Evolutionary conservation across 2,888 invertebrate species (phyloP), one percentile per base, ranked within the genome.

Genomic region (Oligia latruncula): DNA sequence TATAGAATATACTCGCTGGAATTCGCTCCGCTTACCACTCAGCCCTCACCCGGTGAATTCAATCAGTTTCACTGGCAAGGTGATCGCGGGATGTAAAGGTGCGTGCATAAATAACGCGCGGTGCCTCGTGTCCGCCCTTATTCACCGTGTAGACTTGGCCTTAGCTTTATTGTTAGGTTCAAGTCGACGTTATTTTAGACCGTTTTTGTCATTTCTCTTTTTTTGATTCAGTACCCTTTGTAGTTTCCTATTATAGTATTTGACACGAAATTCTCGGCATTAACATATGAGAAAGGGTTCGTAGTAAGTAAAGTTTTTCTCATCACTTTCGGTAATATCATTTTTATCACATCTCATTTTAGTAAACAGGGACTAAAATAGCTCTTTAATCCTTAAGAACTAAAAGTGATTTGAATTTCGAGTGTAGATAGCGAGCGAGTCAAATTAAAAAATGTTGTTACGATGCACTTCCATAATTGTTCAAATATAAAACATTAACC

Each of bases 41-140:
- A 80, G 67, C 4, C 15, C 71, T 5, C 64, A 58, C 81, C 87
- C 90, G 66, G 89, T 55, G 91, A 94, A 95, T 95, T 95, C 95
- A 96, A 96, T 95, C 95, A 95, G 95, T 94, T 92, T 93, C 92
- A 91, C 90, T 92, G 91, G 92, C 91, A 91, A 94, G 92, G 94
- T 93, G 94, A 94, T 92, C 91, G 89, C 78, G 82, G 89, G 90
- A 86, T 89, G 89, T 93, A 93, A 93, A 93, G 94, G 93, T 89
- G 92, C 89, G 93, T 95, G 95, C 95, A 95, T 95, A 96, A 95
- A 95, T 96, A 95, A 95, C 91, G 90, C 88, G 87, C 60, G 89
- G 90, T 90, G 90, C 82, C 83, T 88, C 88, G 82, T 91, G 92
- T 92, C 92, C 87, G 89, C 89, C 91, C 91, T 91, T 90, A 76